phyloP scores from a whole-genome alignment of 2,797 vertebrate species.

The Crocidura indochinensis region DNA sequence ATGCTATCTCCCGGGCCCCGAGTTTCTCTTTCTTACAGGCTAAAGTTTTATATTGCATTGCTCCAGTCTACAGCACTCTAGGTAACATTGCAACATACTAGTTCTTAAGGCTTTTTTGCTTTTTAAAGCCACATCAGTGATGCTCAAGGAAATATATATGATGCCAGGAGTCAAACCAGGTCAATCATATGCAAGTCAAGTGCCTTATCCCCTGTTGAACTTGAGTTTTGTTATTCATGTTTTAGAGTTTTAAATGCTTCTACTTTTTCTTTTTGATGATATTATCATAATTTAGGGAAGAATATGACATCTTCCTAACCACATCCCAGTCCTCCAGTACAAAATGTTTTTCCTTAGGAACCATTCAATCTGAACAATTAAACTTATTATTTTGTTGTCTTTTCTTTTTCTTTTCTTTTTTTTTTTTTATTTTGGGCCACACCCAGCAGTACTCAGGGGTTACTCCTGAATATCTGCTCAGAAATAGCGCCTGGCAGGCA shows the following conservation, averaged over 20 bases:
- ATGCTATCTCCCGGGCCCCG: too few relatives aligned
- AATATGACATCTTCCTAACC: neutral
- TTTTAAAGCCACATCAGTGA: too few relatives aligned
- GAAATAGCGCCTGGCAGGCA: too few relatives aligned
- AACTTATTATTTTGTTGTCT: slow-evolving; percentile 13
- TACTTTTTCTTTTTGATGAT: neutral
- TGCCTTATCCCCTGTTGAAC: too few relatives aligned
- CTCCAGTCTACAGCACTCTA: neutral
- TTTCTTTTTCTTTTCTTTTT: too few relatives aligned
- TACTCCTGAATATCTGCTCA: too few relatives aligned
- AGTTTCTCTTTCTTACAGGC: neutral
- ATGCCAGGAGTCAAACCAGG: too few relatives aligned
- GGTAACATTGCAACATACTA: neutral
- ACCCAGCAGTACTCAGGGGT: too few relatives aligned
- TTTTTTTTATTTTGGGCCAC: too few relatives aligned
- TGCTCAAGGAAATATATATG: too few relatives aligned
- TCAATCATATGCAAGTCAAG: too few relatives aligned
- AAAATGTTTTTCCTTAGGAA: slow-evolving; percentile 37
- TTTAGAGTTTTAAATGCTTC: slow-evolving; percentile 17
- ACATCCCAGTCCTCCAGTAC: neutral
- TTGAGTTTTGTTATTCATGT: too few relatives aligned
- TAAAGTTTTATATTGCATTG: slow-evolving; percentile 12
- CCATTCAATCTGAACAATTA: neutral
- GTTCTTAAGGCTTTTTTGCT: neutral
- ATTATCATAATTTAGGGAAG: neutral